Evolutionary conservation across 2,113 vertebrate genomes (phyloP), one percentile per base, ranked within the genome.

Genomic region (Pantherophis guttatus): DNA sequence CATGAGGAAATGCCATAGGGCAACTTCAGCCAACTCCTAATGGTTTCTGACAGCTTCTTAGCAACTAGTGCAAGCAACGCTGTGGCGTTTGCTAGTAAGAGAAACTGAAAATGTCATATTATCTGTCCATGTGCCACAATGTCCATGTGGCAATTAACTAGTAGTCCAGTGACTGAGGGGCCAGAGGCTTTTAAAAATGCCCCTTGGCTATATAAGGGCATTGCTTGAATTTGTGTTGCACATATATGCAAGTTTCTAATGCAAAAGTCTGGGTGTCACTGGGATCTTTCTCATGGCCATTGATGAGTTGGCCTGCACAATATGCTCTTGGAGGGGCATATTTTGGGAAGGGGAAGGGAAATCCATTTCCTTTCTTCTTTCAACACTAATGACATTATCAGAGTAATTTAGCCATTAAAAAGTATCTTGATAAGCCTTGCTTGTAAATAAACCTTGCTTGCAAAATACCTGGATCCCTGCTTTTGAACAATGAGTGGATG

Each of bases 11-110:
- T 98, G 99, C 99, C 99, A 99, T 95, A 96, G 99, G 99, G 98
- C 97, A 98, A 98, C 98, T 98, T 98, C 97, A 98, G 98, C 98
- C 98, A 98, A 98, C 98, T 96, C 97, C 98, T 99, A 99, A 99
- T 99, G 98, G 97, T 96, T 99, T 98, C 98, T 99, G 99, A 99
- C 98, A 99, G 99, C 98, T 98, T 98, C 98, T 98, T 98, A 98
- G 98, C 98, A 98, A 99, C 98, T 99, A 98, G 98, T 97, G 98
- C 97, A 98, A 98, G 97, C 97, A 97, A 98, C 97, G 97, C 97
- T 9, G 94, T 97, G 97, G 97, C 98, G 97, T 97, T 97, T 96
- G 97, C 98, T 98, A 98, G 98, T 98, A 98, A 98, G 98, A 98
- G 98, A 97, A 98, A 98, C 97, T 3, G 96, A 98, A 98, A 98